Base-by-base conservation (phyloP, 1,140 invertebrate genomes). In the Pseudachorutes palmiensis region DNA sequence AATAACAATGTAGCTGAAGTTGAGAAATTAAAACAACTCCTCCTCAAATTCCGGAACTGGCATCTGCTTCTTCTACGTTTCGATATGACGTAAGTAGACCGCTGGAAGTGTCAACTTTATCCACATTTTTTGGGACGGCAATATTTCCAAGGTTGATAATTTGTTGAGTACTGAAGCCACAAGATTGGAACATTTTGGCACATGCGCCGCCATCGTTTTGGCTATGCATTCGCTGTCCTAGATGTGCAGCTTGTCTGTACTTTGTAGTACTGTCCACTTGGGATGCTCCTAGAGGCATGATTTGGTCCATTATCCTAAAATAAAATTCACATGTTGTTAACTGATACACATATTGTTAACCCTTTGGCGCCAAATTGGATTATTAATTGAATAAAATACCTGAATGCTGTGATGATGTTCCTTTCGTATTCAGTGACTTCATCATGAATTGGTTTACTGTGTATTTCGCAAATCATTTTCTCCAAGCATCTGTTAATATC, bases 61-160 rank as follows among this genome's bases (percentile, higher is more conserved):
- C 51, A 55, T 55, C 51, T 22, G 24, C 5, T 9, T 55, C 51
- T 55, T 55, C 51, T 19, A 22, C 51, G 51, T 55, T 55, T 55
- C 12, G 12, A 55, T 5, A 16, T 22, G 5, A 5, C 12, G 51
- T 5, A 14, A 55, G 5, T 55, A 22, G 24, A 12, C 51, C 24
- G 3, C 24, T 5, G 5, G 51, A 5, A 55, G 9, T 55, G 12
- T 9, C 9, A 19, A 14, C 14, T 16, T 9, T 12, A 14, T 26
- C 51, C 12, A 26, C 12, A 26, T 55, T 55, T 55, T 55, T 22
- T 55, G 51, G 51, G 24, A 55, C 12, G 5, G 51, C 51, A 22
- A 55, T 55, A 55, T 55, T 55, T 55, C 51, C 51, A 55, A 55
- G 51, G 3, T 12, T 5, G 24, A 55, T 55, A 55, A 55, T 55